Conservation (phyloP, 2,888 invertebrate species). For the Eremobia ochroleuca region DNA sequence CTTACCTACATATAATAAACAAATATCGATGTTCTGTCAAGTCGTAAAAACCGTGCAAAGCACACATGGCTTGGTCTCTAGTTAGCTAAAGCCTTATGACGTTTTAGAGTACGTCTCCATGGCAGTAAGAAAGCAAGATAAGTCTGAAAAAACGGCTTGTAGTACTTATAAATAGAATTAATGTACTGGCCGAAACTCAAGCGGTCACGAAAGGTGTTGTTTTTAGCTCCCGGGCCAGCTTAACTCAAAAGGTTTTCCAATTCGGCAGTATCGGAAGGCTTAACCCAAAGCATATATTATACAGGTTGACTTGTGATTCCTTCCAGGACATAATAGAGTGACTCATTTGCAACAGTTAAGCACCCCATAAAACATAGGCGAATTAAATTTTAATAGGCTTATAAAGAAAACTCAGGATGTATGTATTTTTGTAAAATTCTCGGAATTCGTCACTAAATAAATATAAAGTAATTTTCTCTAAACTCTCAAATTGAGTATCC, state of each 20-base stretch:
- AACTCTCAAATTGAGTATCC: too few relatives aligned
- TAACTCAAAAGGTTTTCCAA: slow-evolving; percentile 2
- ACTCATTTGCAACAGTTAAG: neutral
- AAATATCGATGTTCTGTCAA: too few relatives aligned
- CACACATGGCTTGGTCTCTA: neutral
- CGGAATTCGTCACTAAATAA: too few relatives aligned
- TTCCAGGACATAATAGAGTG: too few relatives aligned
- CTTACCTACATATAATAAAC: too few relatives aligned
- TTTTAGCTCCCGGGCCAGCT: too few relatives aligned
- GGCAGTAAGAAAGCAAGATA: neutral
- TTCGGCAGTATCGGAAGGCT: neutral
- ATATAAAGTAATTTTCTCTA: too few relatives aligned
- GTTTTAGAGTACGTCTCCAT: neutral
- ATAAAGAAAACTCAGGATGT: too few relatives aligned
- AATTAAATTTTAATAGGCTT: too few relatives aligned
- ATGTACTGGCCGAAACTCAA: neutral
- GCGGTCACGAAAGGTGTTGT: neutral
- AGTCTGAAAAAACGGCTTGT: neutral
- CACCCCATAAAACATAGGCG: neutral
- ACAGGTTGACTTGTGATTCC: neutral
- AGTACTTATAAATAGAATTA: neutral
- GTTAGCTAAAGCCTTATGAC: neutral
- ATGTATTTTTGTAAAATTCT: too few relatives aligned
- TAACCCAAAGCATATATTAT: neutral
- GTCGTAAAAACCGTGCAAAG: too few relatives aligned